Evolutionary conservation across 1,140 invertebrate genomes (phyloP).

Genomic region (Bacillus rossius): DNA sequence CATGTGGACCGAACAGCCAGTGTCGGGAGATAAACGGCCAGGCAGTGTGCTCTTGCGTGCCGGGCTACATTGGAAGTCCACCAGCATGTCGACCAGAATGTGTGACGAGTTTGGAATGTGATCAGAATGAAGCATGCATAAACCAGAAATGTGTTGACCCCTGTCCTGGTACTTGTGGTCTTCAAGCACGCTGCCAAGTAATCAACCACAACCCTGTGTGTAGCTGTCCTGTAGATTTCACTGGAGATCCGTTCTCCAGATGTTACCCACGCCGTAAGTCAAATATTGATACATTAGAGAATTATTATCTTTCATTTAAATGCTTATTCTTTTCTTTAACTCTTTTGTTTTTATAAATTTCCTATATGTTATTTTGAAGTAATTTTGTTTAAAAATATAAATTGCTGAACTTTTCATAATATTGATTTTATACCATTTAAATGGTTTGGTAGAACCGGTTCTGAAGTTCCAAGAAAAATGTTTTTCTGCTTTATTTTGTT

Average conservation of each 20-base stretch:
- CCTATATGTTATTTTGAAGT: too few relatives aligned
- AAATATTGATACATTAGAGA: too few relatives aligned
- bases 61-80: constrained; percentile 42
- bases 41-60: constrained; percentile 45
- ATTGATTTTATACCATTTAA: too few relatives aligned
- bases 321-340: too few relatives aligned
- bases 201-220: constrained; percentile 65
- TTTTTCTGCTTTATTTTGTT: too few relatives aligned
- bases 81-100: constrained; percentile 47
- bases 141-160: constrained; percentile 64
- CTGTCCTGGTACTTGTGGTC: constrained; percentile 60
- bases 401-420: too few relatives aligned
- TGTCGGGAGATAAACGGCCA: constrained; percentile 44
- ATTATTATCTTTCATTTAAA: too few relatives aligned
- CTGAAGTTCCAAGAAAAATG: too few relatives aligned
- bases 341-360: too few relatives aligned
- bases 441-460: too few relatives aligned
- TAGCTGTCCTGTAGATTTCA: constrained; percentile 54
- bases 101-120: constrained; percentile 52
- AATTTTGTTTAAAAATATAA: too few relatives aligned
- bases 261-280: constrained; percentile 16
- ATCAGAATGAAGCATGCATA: constrained; percentile 59
- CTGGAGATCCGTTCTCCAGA: constrained; percentile 18
- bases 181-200: constrained; percentile 59
- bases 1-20: constrained; percentile 39